Conservation (phyloP, 2,888 invertebrate genomes). For the Rhagium mordax region DNA sequence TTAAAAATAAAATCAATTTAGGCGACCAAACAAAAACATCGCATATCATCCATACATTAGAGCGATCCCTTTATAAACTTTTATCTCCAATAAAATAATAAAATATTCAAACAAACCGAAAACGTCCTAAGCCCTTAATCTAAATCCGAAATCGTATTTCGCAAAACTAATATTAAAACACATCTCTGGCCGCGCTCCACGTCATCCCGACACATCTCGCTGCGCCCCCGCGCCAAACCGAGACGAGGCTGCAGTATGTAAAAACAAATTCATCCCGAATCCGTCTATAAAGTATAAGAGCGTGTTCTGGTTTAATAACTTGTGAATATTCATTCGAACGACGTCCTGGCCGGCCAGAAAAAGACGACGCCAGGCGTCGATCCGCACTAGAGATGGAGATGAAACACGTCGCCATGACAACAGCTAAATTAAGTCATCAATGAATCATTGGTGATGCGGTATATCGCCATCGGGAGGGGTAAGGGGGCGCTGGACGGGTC, state of each 20-base stretch:
- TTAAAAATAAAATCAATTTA: background rate
- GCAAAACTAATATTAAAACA: constrained; percentile 63
- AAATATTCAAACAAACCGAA: constrained; percentile 64
- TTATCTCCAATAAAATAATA: constrained; percentile 58
- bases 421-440: constrained; percentile 70
- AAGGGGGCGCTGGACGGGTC: constrained; percentile 39
- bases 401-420: constrained; percentile 66
- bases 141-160: constrained; percentile 66
- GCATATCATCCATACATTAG: background rate
- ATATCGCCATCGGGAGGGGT: constrained; percentile 53
- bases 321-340: constrained; percentile 70
- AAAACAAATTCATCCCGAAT: constrained; percentile 46
- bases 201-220: constrained; percentile 41
- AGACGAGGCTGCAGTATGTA: constrained; percentile 44
- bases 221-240: constrained; percentile 34
- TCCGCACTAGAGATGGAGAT: constrained; percentile 59
- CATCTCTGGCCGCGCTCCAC: constrained; percentile 41
- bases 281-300: constrained; percentile 64
- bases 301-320: constrained; percentile 71
- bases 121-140: constrained; percentile 64
- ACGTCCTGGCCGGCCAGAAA: constrained; percentile 57
- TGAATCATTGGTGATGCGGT: constrained; percentile 69
- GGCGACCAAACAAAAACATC: background rate
- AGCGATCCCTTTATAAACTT: constrained; percentile 40
- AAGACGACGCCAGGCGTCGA: constrained; percentile 57